A percentile compares a stretch with the other conserved stretches of the same genome.
Conservation (phyloP, 2,113 vertebrate genomes). For the Amazona guildingii region DNA sequence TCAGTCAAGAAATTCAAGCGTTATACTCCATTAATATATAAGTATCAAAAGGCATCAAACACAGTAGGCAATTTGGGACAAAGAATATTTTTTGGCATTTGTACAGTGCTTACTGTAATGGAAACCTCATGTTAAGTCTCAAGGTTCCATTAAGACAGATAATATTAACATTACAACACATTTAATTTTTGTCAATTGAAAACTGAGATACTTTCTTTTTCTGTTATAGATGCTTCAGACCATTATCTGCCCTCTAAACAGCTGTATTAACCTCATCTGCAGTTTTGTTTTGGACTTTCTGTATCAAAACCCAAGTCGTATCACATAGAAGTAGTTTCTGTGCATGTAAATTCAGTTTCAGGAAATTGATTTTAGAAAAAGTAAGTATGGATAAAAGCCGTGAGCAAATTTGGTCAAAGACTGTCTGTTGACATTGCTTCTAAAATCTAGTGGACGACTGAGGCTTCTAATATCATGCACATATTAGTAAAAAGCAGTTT, state of each 20-base stretch:
- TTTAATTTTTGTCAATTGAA: not conserved
- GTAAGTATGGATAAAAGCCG: not conserved
- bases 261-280: not conserved
- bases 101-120: not conserved
- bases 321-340: not conserved
- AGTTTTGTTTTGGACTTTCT: not conserved
- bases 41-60: not conserved
- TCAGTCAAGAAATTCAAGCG: not conserved
- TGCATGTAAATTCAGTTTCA: not conserved
- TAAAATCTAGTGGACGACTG: not conserved
- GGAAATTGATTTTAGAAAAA: not conserved
- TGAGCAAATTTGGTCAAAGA: not conserved
- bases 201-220: not conserved
- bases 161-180: not conserved
- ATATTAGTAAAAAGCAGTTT: not conserved
- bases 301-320: not conserved
- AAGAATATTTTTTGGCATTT: not conserved
- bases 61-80: not conserved
- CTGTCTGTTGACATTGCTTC: not conserved
- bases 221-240: not conserved
- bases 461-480: not conserved
- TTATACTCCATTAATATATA: not conserved
- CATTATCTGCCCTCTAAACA: not conserved
- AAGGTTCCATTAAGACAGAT: not conserved
- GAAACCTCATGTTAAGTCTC: not conserved